These are phyloP conservation scores for Pseudomyrmex concolor DNA, from an alignment of 1,140 invertebrate genomes.

Conservation along the genomic window DNA sequence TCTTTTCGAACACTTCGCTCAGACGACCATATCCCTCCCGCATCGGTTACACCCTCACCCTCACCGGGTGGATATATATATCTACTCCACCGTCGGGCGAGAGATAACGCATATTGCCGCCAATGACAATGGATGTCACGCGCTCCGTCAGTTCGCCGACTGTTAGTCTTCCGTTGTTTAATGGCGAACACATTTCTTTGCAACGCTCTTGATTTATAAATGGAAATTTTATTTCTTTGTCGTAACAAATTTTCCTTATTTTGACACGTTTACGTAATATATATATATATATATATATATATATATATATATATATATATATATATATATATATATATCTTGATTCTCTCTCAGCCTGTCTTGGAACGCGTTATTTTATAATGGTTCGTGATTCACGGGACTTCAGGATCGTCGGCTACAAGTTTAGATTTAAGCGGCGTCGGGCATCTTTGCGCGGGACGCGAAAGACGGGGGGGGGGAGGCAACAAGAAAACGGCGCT, in stretches of 20 bases:
- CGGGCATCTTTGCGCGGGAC: slow-evolving; percentile 31
- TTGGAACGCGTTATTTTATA: not conserved
- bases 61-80: not conserved
- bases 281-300: not conserved
- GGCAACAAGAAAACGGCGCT: slow-evolving; percentile 48
- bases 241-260: not conserved
- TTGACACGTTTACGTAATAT: too few relatives aligned
- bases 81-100: not conserved
- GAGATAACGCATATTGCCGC: slow-evolving; percentile 43
- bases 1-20: slow-evolving; percentile 22
- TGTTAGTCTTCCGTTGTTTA: not conserved
- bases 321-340: not conserved
- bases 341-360: not conserved
- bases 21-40: not conserved
- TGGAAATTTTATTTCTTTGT: not conserved
- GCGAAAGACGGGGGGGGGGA: not conserved
- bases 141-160: not conserved
- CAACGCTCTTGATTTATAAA: not conserved
- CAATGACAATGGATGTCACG: slow-evolving; percentile 40
- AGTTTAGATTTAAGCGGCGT: slow-evolving; percentile 42
- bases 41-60: not conserved
- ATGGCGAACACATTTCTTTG: not conserved
- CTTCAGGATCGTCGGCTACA: not conserved
- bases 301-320: not conserved
- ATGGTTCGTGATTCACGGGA: not conserved